Evolutionary conservation across 2,797 vertebrate species (phyloP), one percentile per base, ranked within the genome.

Genomic region (Lithobates pipiens): DNA sequence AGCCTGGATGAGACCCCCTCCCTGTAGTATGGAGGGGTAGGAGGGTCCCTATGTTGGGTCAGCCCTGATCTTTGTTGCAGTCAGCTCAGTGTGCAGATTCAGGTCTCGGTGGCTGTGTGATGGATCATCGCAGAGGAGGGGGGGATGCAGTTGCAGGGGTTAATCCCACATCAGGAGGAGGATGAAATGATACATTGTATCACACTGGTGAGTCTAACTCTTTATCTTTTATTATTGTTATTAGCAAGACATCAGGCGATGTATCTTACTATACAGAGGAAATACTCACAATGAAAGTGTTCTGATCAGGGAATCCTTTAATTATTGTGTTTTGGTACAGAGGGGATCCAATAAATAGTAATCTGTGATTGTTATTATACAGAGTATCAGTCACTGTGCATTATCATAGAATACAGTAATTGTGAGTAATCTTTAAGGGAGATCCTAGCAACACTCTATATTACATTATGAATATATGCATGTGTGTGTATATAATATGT

Each of bases 51-150:
- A 21, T 16, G 34, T 6, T 63, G 80, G 54, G 25, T 34, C 70
- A 42, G 32, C 72, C 81, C 81, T 61, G 16, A 63, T 79, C 83
- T 85, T 85, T 85, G 83, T 85, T 85, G 83, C 83, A 46, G 76
- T 84, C n/a, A 29, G 32, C 50, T 71, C 42, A 16, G 68, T 80
- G 77, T 54, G 50, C 50, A 70, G 65, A 18, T 27, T 50, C 16
- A 54, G 50, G 50, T 16, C 16, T 67, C 27, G 42, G 39, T 10
- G 15, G 8, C 23, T n/a, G 9, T 21, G 5, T 73, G 18, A 44
- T 16, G 68, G 18, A 34, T 67, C 57, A 36, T 32, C 15, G 10
- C 3, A 4, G 61, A 25, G 63, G 63, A n/a, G 46, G 42, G 18
- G 80, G 34, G 80, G 70, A 73, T 54, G 54, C 80, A 36, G 34